Evolutionary conservation across 92 coral and sea anemone species (phyloP).

Genomic region (Porites lobata): DNA sequence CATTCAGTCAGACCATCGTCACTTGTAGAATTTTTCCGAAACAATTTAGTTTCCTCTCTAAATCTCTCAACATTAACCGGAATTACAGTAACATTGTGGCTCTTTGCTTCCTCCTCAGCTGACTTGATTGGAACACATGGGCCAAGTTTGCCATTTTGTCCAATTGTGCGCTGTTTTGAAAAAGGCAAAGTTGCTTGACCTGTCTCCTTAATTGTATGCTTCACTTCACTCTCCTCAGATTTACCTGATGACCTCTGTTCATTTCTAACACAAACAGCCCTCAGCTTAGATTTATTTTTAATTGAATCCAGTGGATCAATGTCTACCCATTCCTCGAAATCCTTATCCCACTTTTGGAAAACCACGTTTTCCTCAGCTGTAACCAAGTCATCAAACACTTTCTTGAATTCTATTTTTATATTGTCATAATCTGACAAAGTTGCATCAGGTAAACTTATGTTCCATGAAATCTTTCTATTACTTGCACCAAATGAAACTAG

Average conservation of each 20-base stretch:
- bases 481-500: conserved; percentile 20
- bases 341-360: conserved; percentile 21
- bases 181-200: conserved; percentile 15
- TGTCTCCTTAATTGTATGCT: conserved; percentile 11
- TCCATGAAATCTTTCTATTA: conserved; percentile 14
- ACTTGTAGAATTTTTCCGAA: conserved; percentile 12
- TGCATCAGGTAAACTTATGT: conserved; percentile 4
- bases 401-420: conserved; percentile 13
- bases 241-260: conserved; percentile 8
- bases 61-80: conserved; percentile 8
- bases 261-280: conserved; percentile 21
- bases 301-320: conserved; percentile 25
- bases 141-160: conserved; percentile 20
- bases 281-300: conserved; percentile 21
- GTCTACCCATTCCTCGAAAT: conserved; percentile 22
- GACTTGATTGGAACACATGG: conserved; percentile 16
- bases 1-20: conserved; percentile 13
- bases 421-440: conserved; percentile 20
- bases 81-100: conserved; percentile 16
- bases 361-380: conserved; percentile 25
- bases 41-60: conserved; percentile 12
- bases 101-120: conserved; percentile 20
- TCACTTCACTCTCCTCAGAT: conserved; percentile 10
- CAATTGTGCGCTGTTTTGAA: conserved; percentile 11
- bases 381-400: conserved; percentile 19